These are phyloP conservation scores for Trinorchestia longiramus DNA, from an alignment of 1,140 invertebrate genomes.

Conservation along the genomic window DNA sequence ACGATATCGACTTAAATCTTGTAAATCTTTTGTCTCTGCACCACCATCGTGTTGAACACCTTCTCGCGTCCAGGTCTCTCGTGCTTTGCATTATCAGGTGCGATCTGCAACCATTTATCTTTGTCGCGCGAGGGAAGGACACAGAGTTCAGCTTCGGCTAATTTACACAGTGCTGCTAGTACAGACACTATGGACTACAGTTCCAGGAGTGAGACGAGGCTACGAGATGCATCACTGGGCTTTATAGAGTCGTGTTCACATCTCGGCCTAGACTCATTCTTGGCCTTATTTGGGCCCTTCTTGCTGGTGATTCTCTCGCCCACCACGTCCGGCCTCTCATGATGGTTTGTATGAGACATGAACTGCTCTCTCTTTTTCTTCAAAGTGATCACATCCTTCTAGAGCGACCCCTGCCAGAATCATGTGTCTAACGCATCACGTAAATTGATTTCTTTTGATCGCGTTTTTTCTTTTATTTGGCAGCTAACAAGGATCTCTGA, in stretches of 20 bases:
- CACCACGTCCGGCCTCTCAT: not conserved
- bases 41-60: slow-evolving; percentile 27
- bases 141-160: not conserved
- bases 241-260: slow-evolving; percentile 22
- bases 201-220: not conserved
- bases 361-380: not conserved
- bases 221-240: slow-evolving; percentile 27
- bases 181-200: not conserved
- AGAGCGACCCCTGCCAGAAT: not conserved
- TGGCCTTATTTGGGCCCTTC: not conserved
- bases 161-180: slow-evolving; percentile 3
- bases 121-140: slow-evolving; percentile 32
- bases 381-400: not conserved
- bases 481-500: not conserved
- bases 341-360: not conserved
- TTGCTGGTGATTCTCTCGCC: not conserved
- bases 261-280: not conserved
- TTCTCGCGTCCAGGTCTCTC: not conserved
- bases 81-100: slow-evolving; percentile 38
- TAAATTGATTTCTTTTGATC: not conserved
- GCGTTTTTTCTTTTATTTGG: not conserved
- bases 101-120: slow-evolving; percentile 36
- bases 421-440: not conserved
- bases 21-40: slow-evolving; percentile 21
- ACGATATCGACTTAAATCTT: slow-evolving; percentile 21